Conservation (phyloP, 2,888 invertebrate species). For the Barypeithes pellucidus region DNA sequence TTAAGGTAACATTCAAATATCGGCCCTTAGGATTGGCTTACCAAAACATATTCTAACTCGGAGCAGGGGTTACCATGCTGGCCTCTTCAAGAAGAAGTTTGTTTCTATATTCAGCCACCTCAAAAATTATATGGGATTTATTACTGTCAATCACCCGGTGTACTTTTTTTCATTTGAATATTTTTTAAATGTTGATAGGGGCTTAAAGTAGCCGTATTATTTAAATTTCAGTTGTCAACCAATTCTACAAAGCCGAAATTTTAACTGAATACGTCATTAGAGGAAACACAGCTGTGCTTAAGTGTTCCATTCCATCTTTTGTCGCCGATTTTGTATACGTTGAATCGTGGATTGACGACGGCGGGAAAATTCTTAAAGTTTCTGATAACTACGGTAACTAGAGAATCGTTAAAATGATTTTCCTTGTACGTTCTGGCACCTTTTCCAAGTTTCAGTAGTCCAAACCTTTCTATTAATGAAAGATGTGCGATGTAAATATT, state of each 20-base stretch:
- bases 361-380: slow-evolving; percentile 72
- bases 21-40: too few relatives aligned
- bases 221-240: slow-evolving; percentile 81
- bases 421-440: not conserved
- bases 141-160: too few relatives aligned
- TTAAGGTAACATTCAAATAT: too few relatives aligned
- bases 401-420: not conserved
- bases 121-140: too few relatives aligned
- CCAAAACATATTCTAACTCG: too few relatives aligned
- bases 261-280: slow-evolving; percentile 83
- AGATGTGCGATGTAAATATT: slow-evolving; percentile 22
- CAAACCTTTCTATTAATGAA: slow-evolving; percentile 14
- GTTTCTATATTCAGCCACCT: too few relatives aligned
- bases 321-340: slow-evolving; percentile 83
- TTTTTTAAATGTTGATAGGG: too few relatives aligned
- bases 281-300: slow-evolving; percentile 81
- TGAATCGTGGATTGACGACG: slow-evolving; percentile 81
- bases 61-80: too few relatives aligned
- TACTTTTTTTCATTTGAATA: too few relatives aligned
- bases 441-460: slow-evolving; percentile 35
- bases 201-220: too few relatives aligned
- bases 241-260: slow-evolving; percentile 82
- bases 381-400: slow-evolving; percentile 73
- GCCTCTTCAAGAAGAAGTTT: too few relatives aligned
- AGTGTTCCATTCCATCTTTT: slow-evolving; percentile 84